A percentile compares a stretch with the other conserved stretches of the same genome.
Evolutionary conservation across 2,888 invertebrate species (phyloP).

Genomic region (Amiota communis): DNA sequence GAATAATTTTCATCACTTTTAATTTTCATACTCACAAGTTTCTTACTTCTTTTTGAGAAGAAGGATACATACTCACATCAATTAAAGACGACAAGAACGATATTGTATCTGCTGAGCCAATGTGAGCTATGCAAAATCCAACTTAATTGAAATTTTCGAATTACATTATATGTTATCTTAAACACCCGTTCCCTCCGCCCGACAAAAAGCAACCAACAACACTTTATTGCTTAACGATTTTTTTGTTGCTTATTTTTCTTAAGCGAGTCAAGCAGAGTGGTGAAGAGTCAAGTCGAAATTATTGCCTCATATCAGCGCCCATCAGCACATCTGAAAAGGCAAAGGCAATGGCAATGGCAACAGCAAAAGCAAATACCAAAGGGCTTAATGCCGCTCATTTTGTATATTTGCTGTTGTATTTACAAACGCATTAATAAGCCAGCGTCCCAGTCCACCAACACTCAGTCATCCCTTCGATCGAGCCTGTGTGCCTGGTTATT

Average conservation of each 20-base stretch:
- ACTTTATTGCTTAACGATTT: background rate
- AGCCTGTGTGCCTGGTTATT: background rate
- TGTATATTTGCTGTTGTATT: conserved; percentile 21
- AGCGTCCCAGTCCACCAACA: background rate
- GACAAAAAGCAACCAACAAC: background rate
- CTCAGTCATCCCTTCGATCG: background rate
- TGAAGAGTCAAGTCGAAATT: no score
- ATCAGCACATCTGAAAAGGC: no score
- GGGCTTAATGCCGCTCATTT: conserved; percentile 25
- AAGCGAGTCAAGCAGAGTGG: no score
- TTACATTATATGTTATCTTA: conserved; percentile 1
- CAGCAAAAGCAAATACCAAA: conserved; percentile 14
- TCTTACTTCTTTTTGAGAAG: no score
- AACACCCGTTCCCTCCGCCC: background rate
- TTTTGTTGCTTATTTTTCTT: background rate
- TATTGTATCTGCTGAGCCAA: no score
- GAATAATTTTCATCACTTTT: no score
- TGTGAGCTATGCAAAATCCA: conserved; percentile 20
- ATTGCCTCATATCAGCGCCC: no score
- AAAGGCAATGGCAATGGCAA: no score
- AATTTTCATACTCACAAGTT: no score
- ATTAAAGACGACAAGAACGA: no score
- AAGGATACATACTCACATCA: no score
- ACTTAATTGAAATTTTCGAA: conserved; percentile 28
- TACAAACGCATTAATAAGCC: conserved; percentile 29